These are phyloP conservation scores for Ophioninae sp. DNA, from an alignment of 2,888 invertebrate genomes.

Conservation along the genomic window DNA sequence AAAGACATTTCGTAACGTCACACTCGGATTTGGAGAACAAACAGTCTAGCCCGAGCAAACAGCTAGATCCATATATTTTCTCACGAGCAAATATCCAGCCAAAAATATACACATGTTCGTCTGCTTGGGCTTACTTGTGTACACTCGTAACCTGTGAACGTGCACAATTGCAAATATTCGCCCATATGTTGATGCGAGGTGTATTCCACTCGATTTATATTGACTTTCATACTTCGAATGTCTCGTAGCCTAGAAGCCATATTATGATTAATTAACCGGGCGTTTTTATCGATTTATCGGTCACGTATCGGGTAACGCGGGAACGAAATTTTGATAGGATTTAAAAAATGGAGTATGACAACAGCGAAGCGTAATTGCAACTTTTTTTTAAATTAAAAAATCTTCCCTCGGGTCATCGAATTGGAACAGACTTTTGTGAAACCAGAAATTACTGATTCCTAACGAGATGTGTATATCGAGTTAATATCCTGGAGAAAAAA, in stretches of 20 bases:
- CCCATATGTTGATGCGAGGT: not conserved
- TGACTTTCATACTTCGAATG: conserved; percentile 38
- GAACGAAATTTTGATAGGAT: not conserved
- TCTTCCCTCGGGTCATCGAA: not conserved
- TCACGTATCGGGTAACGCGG: conserved; percentile 21
- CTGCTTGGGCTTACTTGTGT: not conserved
- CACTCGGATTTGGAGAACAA: conserved; percentile 15
- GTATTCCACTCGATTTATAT: conserved; percentile 41
- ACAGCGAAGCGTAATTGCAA: not conserved
- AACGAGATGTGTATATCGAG: conserved; percentile 32
- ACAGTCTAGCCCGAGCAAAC: not conserved
- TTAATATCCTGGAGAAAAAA: conserved; percentile 7
- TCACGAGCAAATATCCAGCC: not conserved
- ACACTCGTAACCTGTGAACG: not conserved
- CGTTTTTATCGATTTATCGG: conserved; percentile 47
- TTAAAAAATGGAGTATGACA: not conserved
- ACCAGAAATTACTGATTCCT: not conserved
- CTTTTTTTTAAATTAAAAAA: not conserved
- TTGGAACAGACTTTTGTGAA: not conserved
- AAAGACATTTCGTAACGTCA: conserved; percentile 17
- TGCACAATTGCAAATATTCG: not conserved
- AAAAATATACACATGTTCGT: not conserved
- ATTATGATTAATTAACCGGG: conserved; percentile 41
- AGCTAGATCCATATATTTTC: not conserved
- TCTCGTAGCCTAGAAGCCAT: conserved; percentile 30